phyloP scores from a whole-genome alignment of 2,113 vertebrate genomes.

The Mohoua ochrocephala region DNA sequence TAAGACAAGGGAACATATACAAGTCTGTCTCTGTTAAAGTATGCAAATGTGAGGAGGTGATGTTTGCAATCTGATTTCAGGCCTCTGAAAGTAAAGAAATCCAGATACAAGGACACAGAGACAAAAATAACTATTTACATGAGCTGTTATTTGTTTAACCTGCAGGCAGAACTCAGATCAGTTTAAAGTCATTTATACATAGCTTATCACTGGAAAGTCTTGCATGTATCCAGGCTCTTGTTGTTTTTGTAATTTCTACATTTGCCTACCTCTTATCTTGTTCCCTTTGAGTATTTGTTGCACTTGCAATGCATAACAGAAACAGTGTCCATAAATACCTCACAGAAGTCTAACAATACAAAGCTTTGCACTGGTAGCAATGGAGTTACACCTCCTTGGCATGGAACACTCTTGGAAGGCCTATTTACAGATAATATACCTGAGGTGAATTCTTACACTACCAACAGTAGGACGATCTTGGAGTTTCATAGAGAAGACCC shows the following conservation, averaged over 20 bases:
- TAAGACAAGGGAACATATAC: not conserved
- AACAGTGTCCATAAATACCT: not conserved
- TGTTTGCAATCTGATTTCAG: not conserved
- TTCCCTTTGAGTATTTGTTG: not conserved
- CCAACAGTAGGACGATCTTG: not conserved
- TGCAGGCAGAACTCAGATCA: not conserved
- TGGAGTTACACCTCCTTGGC: not conserved
- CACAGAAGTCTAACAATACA: not conserved
- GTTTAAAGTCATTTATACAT: not conserved
- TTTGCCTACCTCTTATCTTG: not conserved
- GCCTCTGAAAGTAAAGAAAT: not conserved
- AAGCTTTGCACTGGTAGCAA: not conserved
- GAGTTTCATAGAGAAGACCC: not conserved
- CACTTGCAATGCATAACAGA: not conserved
- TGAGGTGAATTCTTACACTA: not conserved
- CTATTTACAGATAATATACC: not conserved
- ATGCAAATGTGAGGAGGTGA: not conserved
- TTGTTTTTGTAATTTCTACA: not conserved
- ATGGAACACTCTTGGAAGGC: not conserved
- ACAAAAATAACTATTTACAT: not conserved
- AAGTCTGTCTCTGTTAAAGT: not conserved
- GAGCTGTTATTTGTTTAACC: not conserved
- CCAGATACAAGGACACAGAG: not conserved
- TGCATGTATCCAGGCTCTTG: not conserved
- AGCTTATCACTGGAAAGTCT: not conserved